Conservation (phyloP, 2,888 invertebrate genomes). For the Sphaerophoria taeniata region DNA sequence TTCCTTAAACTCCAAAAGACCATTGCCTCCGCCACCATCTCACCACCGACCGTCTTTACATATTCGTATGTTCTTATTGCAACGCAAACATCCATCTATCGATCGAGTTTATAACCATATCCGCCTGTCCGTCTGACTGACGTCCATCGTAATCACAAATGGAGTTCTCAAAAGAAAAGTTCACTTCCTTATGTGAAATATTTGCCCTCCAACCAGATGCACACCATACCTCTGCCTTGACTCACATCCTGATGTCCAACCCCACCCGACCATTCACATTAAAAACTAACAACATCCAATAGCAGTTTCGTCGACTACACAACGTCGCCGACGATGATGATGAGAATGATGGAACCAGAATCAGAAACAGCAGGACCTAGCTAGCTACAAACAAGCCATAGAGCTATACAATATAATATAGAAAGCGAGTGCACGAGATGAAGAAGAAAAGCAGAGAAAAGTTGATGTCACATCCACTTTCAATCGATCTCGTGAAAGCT, state of each 20-base stretch:
- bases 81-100: conserved; percentile 72
- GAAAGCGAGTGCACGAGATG: background rate
- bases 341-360: conserved; percentile 18
- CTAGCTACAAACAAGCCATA: conserved; percentile 12
- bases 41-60: background rate
- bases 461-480: conserved; percentile 78
- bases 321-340: too few relatives aligned
- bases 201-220: conserved; percentile 60
- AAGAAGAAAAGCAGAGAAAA: conserved; percentile 72
- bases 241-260: background rate
- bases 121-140: conserved; percentile 72
- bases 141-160: conserved; percentile 74
- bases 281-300: conserved; percentile 62
- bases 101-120: conserved; percentile 66
- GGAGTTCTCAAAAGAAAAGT: conserved; percentile 73
- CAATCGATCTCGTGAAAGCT: conserved; percentile 77
- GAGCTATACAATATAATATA: too few relatives aligned
- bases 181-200: conserved; percentile 74
- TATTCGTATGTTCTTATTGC: background rate
- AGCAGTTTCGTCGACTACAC: conserved; percentile 13
- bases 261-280: conserved; percentile 10
- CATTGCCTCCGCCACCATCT: background rate
- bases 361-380: background rate
- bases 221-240: conserved; percentile 6
- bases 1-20: background rate